Evolutionary conservation across 2,113 vertebrate genomes (phyloP).

Genomic region (Morone saxatilis): DNA sequence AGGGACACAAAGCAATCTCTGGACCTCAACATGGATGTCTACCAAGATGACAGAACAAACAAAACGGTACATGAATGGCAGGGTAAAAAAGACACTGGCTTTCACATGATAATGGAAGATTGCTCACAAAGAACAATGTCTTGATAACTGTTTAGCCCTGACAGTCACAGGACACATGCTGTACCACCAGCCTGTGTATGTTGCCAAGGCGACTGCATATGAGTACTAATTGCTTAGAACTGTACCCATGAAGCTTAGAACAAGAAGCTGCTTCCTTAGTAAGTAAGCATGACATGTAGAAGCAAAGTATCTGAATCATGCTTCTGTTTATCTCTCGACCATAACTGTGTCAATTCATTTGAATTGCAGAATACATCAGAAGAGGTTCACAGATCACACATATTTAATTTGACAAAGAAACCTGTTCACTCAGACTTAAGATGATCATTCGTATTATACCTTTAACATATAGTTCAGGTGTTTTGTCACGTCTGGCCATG

Average conservation of each 20-base stretch:
- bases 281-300: not conserved
- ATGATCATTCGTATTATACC: no score
- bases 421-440: not conserved
- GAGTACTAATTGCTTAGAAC: slow-evolving; percentile 50
- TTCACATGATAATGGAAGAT: not conserved
- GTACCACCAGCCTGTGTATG: slow-evolving; percentile 34
- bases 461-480: not conserved
- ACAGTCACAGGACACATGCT: slow-evolving; percentile 43
- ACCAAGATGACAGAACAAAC: slow-evolving; percentile 33
- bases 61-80: slow-evolving; percentile 6
- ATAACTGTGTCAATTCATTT: not conserved
- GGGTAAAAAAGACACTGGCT: not conserved
- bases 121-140: slow-evolving; percentile 17
- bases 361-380: not conserved
- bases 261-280: not conserved
- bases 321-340: not conserved
- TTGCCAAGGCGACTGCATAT: slow-evolving; percentile 54
- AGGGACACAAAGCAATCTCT: slow-evolving; percentile 16
- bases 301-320: not conserved
- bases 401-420: not conserved
- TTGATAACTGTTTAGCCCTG: slow-evolving; percentile 36
- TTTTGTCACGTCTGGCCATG: not conserved
- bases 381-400: not conserved
- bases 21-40: slow-evolving; percentile 2
- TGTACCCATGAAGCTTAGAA: slow-evolving; percentile 18